Evolutionary conservation across 2,797 vertebrate genomes (phyloP).

Genomic region (Chrysocyon brachyurus): DNA sequence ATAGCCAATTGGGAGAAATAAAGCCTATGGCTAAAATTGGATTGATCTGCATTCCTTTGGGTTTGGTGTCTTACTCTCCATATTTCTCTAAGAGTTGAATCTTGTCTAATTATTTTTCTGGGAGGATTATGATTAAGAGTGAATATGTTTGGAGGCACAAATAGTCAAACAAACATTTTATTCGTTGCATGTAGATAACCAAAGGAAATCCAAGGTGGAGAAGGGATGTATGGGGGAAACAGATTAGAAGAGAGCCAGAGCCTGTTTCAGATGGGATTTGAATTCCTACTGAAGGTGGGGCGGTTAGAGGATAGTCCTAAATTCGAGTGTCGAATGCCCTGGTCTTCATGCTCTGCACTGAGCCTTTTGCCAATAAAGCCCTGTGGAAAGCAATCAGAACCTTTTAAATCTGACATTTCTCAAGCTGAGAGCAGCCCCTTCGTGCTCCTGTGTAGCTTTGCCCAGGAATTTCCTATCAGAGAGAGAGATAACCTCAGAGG

Average conservation of each 20-base stretch:
- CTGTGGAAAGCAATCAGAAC: conserved; percentile 36
- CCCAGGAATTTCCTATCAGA: background rate
- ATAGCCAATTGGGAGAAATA: conserved; percentile 35
- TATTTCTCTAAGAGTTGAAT: conserved; percentile 61
- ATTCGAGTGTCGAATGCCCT: background rate
- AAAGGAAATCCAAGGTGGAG: background rate
- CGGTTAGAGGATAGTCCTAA: background rate
- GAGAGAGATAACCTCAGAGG: background rate
- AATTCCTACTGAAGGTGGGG: background rate
- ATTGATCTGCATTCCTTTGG: conserved; percentile 46
- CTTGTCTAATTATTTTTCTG: conserved; percentile 60
- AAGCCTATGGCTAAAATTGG: conserved; percentile 54
- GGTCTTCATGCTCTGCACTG: background rate
- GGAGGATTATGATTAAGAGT: conserved; percentile 65
- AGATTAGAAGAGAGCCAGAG: background rate
- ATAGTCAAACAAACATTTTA: background rate
- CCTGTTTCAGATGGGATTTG: background rate
- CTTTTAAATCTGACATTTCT: conserved; percentile 62
- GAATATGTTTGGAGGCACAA: conserved; percentile 3
- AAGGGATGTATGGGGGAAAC: background rate
- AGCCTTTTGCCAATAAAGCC: conserved; percentile 37
- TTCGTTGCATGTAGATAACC: background rate
- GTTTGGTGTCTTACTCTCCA: background rate
- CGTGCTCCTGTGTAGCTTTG: conserved; percentile 35
- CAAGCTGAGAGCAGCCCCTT: conserved; percentile 23